Evolutionary conservation across 2,888 invertebrate genomes (phyloP).

Genomic region (Operophtera brumata): DNA sequence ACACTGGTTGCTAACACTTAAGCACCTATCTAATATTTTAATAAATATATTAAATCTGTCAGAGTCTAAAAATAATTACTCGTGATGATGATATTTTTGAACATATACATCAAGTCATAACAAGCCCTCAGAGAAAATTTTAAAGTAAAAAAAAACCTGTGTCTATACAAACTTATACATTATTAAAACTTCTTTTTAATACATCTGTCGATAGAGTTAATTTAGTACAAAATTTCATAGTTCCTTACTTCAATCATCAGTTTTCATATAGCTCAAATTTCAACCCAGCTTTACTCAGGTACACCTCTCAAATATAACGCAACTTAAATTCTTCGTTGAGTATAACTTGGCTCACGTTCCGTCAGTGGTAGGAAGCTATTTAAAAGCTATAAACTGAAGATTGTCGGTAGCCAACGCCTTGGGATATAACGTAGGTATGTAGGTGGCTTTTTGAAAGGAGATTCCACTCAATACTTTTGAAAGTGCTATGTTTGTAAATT

Average conservation of each 20-base stretch:
- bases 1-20: too few relatives aligned
- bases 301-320: slow-evolving; percentile 24
- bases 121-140: too few relatives aligned
- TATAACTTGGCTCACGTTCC: slow-evolving; percentile 33
- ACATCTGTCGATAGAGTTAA: too few relatives aligned
- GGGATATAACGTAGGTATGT: slow-evolving; percentile 24
- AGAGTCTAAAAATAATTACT: too few relatives aligned
- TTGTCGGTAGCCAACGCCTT: slow-evolving; percentile 27
- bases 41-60: too few relatives aligned
- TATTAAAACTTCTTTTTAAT: too few relatives aligned
- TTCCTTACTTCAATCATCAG: not conserved
- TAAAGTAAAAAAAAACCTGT: too few relatives aligned
- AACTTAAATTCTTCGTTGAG: slow-evolving; percentile 27
- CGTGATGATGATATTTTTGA: too few relatives aligned
- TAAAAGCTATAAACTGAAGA: slow-evolving; percentile 38
- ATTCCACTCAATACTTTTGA: slow-evolving; percentile 6
- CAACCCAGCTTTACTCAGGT: slow-evolving; percentile 4
- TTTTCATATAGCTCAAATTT: slow-evolving; percentile 6
- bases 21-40: too few relatives aligned
- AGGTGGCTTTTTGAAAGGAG: slow-evolving; percentile 16
- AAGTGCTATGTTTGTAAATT: not conserved
- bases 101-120: too few relatives aligned
- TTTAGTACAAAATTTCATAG: too few relatives aligned
- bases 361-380: slow-evolving; percentile 37
- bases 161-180: too few relatives aligned